Base-by-base conservation (phyloP, 2,888 invertebrate genomes). In the Clusia tigrina region DNA sequence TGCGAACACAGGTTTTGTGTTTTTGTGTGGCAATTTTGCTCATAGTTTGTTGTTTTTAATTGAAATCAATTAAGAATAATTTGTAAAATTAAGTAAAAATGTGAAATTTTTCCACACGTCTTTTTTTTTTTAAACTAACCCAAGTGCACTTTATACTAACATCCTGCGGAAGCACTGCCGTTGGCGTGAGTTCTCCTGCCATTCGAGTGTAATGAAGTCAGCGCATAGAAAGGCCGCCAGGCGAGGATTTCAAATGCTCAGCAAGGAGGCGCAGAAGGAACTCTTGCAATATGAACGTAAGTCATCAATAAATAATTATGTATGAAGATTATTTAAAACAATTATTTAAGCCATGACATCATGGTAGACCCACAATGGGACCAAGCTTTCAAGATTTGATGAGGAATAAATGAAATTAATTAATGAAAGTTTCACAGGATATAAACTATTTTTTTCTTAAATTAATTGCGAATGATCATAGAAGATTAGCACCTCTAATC, bases 11-110 rank as follows among this genome's bases (percentile, higher is more conserved):
- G 75, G 75, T 78, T 52, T 55, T 76, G 57, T 68, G 70, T 65
- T 81, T 79, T 69, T 79, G 80, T 65, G 64, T 80, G 63, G 71
- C 71, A 46, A 76, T 81, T 63, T 68, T 81, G 69, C 64, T 80
- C 53, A 75, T 81, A 69, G 71, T 77, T 65, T 73, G 71, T 58
- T 68, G 78, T 42, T 64, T 78, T 64, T 77, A 78, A 70, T 54
- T 32, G 2, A 48, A 57, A 15, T 18, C n/a, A 53, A 53, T 17
- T 20, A 22, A 63, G 6, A 53, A 17, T 51, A 22, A 20, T 5
- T 3, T 9, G 20, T 22, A 3, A 6, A 51, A 22, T 17, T 51
- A 23, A 22, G 5, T 22, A 51, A 42, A 56, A 22, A 38, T 42
- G 37, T 54, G 20, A 25, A 24, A 52, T 52, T 26, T 3, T 3